A percentile compares a stretch with the other conserved stretches of the same genome.
Evolutionary conservation across 1,140 invertebrate species (phyloP).

Genomic region (Drosophila paulistorum): DNA sequence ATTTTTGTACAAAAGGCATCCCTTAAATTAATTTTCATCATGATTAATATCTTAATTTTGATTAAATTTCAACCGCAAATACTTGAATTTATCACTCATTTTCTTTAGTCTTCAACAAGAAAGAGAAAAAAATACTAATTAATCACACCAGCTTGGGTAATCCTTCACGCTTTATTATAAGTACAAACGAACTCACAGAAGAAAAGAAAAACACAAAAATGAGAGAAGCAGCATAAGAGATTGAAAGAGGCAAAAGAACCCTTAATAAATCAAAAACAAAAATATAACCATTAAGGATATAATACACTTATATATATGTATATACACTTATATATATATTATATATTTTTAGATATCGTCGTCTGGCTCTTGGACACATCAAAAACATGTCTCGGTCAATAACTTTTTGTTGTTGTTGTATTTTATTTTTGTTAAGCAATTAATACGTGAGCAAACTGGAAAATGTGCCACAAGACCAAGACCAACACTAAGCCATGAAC

Average conservation of each 20-base stretch:
- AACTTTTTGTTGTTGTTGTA: slow-evolving; percentile 37
- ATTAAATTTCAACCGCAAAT: slow-evolving; percentile 5
- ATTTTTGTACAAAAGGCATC: background rate
- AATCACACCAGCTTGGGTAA: slow-evolving; percentile 7
- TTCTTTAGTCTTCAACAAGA: background rate
- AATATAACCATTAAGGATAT: slow-evolving; percentile 52
- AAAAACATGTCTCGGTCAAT: slow-evolving; percentile 77
- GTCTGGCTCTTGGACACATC: slow-evolving; percentile 51
- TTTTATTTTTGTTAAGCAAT: slow-evolving; percentile 67
- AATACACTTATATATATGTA: slow-evolving; percentile 8
- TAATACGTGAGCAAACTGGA: slow-evolving; percentile 79
- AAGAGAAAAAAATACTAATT: background rate
- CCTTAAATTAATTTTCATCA: background rate
- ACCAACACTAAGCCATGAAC: background rate
- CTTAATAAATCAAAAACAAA: slow-evolving; percentile 59
- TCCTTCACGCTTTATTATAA: slow-evolving; percentile 10
- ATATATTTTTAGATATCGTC: slow-evolving; percentile 24
- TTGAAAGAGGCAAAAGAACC: background rate
- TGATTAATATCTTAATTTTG: slow-evolving; percentile 12
- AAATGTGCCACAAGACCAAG: slow-evolving; percentile 52
- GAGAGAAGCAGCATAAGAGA: background rate
- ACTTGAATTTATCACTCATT: slow-evolving; percentile 12
- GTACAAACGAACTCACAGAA: background rate
- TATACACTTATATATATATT: slow-evolving; percentile 3
- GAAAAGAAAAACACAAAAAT: background rate